Base-by-base conservation (phyloP, 1,140 invertebrate species). In the Hetaerina americana region DNA sequence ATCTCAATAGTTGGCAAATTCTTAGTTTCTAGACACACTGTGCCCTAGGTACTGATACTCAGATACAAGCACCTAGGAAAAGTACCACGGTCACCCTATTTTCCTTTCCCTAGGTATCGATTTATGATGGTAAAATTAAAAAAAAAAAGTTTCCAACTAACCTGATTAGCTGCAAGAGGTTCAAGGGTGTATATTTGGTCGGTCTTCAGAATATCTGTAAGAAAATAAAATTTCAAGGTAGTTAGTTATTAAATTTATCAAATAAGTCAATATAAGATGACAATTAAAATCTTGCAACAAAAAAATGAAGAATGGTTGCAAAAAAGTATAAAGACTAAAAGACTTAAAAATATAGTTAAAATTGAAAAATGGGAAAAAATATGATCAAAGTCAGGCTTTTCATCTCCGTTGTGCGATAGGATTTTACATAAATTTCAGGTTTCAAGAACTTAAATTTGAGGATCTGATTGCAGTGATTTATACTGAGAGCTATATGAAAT, bases 121-220 rank as follows among this genome's bases (percentile, higher is more conserved):
- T n/a, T n/a, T n/a, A n/a, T n/a, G n/a, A 31, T 12, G 5, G 18
- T 40, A 40, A 67, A 25, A 67, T 72, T 73, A 74, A 72, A 26
- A 71, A 24, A 74, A 71, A 70, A 66, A 57, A 72, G 27, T 26
- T 27, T 57, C 69, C 25, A 69, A 73, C 71, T 76, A 79, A 84
- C 82, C 68, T 84, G 82, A 69, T 83, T 82, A n/a, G 68, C 28
- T 26, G 26, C 18, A 29, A 73, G 18, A 26, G 49, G 70, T 71
- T 73, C 70, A 27, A 71, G 67, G 0, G 70, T 75, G 66, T 40
- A 73, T 5, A 71, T 27, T 70, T 72, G 71, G 72, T 68, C 85
- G 26, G 40, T 83, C 82, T 70, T 84, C 80, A 15, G 66, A 18
- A 57, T 57, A 18, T n/a, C 40, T 57, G 40, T 18, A 57, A 57